Conservation (phyloP, 1,140 invertebrate species). For the Rhynchophorus ferrugineus region DNA sequence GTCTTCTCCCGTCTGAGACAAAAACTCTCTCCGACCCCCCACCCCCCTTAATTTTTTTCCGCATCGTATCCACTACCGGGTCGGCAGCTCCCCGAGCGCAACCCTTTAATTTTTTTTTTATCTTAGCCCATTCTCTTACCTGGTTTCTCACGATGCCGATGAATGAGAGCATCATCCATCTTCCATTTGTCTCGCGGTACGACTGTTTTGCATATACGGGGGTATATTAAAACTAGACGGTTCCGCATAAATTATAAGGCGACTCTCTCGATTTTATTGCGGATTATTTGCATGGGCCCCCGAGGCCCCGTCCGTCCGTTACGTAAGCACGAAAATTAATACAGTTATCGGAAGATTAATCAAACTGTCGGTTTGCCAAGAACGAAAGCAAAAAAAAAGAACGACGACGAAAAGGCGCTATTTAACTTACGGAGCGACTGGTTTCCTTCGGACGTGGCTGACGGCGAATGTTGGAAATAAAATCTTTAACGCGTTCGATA, state of each 20-base stretch:
- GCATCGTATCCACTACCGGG: not conserved
- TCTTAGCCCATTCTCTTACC: slow-evolving; percentile 26
- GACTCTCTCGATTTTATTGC: not conserved
- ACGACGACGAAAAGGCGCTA: no score
- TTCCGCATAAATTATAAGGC: slow-evolving; percentile 16
- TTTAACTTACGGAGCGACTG: no score
- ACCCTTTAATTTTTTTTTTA: slow-evolving; percentile 24
- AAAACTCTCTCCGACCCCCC: slow-evolving; percentile 25
- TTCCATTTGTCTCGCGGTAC: slow-evolving; percentile 29
- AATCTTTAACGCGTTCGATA: no score
- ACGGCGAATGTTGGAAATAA: no score
- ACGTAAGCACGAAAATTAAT: no score
- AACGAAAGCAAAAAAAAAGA: no score
- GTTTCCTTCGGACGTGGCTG: no score
- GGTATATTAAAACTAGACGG: slow-evolving; percentile 11
- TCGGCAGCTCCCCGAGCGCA: not conserved
- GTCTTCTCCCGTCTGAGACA: slow-evolving; percentile 12
- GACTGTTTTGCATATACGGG: slow-evolving; percentile 14
- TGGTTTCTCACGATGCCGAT: slow-evolving; percentile 27
- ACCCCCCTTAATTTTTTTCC: slow-evolving; percentile 27
- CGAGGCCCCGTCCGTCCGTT: no score
- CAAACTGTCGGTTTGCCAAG: no score
- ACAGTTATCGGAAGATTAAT: no score
- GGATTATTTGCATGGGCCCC: slow-evolving; percentile 7
- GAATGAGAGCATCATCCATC: slow-evolving; percentile 27